Conservation (phyloP, 2,113 vertebrate species). For the Rhagologus leucostigma region DNA sequence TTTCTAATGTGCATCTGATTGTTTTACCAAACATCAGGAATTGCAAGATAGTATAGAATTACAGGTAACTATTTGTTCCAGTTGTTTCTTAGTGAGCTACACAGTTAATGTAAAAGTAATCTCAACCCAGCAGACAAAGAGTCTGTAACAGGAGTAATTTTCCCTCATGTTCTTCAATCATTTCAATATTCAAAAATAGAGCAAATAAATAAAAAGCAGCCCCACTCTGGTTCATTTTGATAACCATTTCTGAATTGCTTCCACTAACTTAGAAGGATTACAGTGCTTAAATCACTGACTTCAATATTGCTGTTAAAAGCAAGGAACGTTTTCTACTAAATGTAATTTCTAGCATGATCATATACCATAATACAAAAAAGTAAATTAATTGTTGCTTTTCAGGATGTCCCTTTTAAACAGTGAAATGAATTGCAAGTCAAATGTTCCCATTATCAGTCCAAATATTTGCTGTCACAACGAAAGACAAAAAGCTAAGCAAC, state of each 20-base stretch:
- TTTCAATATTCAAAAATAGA: neutral
- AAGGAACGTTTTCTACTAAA: neutral
- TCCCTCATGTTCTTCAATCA: neutral
- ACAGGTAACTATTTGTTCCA: neutral
- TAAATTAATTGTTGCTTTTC: neutral
- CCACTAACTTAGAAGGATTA: neutral
- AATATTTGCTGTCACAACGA: neutral
- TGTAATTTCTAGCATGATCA: neutral
- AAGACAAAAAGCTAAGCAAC: neutral
- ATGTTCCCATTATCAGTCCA: neutral
- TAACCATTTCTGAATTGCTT: neutral
- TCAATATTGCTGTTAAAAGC: neutral
- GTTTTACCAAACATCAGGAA: neutral
- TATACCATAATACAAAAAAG: neutral
- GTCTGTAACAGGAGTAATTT: neutral
- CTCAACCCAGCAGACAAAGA: neutral
- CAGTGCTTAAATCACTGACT: neutral
- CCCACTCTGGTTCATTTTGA: neutral
- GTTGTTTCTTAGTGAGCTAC: neutral
- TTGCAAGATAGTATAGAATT: neutral
- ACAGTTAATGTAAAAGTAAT: neutral
- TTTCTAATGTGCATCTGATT: neutral
- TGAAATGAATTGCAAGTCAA: neutral
- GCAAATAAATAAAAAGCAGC: neutral
- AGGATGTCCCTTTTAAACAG: neutral